Evolutionary conservation across 53 echinoderm and acorn worm species (phyloP), one percentile per base, ranked within the genome.

Genomic region (Holothuria scabra): DNA sequence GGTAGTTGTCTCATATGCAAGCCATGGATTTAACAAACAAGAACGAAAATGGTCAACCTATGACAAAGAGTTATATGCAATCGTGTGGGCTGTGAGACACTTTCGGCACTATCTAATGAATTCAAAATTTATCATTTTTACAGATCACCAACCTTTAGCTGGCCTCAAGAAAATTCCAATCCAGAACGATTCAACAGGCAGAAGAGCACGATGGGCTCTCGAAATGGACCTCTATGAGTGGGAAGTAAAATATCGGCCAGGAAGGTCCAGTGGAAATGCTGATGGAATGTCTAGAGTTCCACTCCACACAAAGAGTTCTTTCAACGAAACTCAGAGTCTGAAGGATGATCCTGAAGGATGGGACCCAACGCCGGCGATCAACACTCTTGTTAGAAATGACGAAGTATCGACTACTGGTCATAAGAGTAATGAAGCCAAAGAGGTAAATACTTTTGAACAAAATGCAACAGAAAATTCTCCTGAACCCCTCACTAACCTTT

Each of bases 121-220:
- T 31, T 28, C 81, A 13, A 31, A 18, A 0, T 89, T 94, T 84
- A 69, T 38, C 22, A 86, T 94, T 12, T 49, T 86, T 12, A 94
- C 94, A 1, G 94, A 91, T 57, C 94, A 91, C 34, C 88, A 94
- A 49, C 91, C 89, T 0, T 69, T 89, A 0, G 66, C 75, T 28
- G 85, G 86, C 5, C 52, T 91, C 20, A 65, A 86, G 1, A 91
- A 88, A 64, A 28, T 93, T 3, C 90, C 88, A 8, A 62, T 93
- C 19, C 49, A 83, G 6, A 80, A 83, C 86, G 93, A 93, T 70
- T 46, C 18, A 9, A 81, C 83, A 31, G 88, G 88, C 0, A 67
- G 81, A 6, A 80, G 90, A 0, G 67, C 90, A 26, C 28, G 91
- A 20, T 91, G 91, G 94, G 84, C 86, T 26, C 80, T 94, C n/a